A percentile compares a stretch with the other conserved stretches of the same genome.
These are phyloP conservation scores for Ailuropoda melanoleuca DNA, from an alignment of 2,113 vertebrate genomes.

Conservation along the genomic window DNA sequence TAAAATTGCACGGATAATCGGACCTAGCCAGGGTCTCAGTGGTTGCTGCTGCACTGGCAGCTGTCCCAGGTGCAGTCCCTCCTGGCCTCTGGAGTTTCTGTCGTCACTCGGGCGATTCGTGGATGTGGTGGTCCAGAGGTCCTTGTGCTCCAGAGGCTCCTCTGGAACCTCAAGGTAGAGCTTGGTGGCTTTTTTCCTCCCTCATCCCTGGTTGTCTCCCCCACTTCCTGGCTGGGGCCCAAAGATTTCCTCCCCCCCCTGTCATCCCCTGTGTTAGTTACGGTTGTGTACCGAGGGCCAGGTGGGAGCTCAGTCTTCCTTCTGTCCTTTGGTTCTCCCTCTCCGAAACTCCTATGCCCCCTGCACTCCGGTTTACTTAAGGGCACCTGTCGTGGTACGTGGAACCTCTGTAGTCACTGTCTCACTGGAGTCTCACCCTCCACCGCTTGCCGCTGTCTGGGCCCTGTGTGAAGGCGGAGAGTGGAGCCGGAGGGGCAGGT, in stretches of 20 bases:
- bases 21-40: not conserved
- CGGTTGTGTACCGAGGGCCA: constrained; percentile 45
- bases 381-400: not conserved
- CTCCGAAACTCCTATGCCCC: not conserved
- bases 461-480: not conserved
- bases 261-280: not conserved
- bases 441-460: not conserved
- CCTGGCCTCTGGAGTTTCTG: not conserved
- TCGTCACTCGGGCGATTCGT: not conserved
- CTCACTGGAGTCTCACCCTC: not conserved
- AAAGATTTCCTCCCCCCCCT: not conserved
- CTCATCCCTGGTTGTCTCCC: not conserved
- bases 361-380: not conserved
- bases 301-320: not conserved
- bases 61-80: not conserved
- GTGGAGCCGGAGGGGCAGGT: too few relatives aligned
- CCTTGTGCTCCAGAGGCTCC: not conserved
- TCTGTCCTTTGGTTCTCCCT: not conserved
- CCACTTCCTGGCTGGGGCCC: not conserved
- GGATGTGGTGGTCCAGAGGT: not conserved
- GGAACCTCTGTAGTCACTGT: not conserved
- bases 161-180: not conserved
- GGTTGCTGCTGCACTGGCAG: not conserved
- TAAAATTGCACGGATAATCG: not conserved
- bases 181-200: not conserved